A percentile compares a stretch with the other conserved stretches of the same genome.
Conservation (phyloP, 2,888 invertebrate species). For the Xestia rhomboidea region DNA sequence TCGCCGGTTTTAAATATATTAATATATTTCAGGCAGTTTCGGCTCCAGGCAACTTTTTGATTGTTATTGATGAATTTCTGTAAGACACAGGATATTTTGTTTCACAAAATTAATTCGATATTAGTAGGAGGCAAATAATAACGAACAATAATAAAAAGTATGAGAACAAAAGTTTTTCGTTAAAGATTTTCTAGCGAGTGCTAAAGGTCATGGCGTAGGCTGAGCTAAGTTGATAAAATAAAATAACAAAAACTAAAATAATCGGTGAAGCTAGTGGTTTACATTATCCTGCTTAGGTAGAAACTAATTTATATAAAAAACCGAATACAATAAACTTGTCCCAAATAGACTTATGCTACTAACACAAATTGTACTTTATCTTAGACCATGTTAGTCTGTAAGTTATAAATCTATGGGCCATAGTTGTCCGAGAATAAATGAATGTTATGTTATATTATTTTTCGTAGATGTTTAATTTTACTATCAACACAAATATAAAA, state of each 20-base stretch:
- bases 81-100: constrained; percentile 1
- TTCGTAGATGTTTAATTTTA: not conserved
- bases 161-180: not conserved
- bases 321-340: not conserved
- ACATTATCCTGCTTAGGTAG: not conserved
- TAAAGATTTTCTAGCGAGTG: not conserved
- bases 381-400: too few relatives aligned
- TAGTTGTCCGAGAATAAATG: too few relatives aligned
- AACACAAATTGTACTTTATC: too few relatives aligned
- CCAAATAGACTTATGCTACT: not conserved
- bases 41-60: not conserved
- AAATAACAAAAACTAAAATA: not conserved
- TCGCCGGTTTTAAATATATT: not conserved
- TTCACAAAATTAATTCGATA: not conserved
- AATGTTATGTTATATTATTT: not conserved
- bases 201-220: constrained; percentile 27
- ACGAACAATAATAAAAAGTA: not conserved
- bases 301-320: constrained; percentile 9
- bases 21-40: not conserved
- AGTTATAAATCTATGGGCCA: too few relatives aligned
- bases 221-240: not conserved
- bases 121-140: constrained; percentile 3
- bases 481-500: too few relatives aligned
- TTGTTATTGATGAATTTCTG: not conserved
- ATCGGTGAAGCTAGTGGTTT: not conserved